A percentile compares a stretch with the other conserved stretches of the same genome.
Conservation (phyloP, 2,113 vertebrate genomes). For the Phyllopteryx taeniolatus region DNA sequence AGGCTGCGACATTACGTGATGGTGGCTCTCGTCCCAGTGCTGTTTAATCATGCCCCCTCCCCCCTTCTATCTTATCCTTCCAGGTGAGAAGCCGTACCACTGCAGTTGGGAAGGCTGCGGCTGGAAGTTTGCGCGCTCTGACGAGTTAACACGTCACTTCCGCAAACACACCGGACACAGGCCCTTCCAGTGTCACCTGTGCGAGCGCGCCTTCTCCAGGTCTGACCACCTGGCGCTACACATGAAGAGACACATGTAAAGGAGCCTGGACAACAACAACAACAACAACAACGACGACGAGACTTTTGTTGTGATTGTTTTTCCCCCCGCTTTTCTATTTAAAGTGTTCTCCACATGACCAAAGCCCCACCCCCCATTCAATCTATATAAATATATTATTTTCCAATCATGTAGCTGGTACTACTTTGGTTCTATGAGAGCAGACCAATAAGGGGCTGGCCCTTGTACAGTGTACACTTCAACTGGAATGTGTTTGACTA, state of each 20-base stretch:
- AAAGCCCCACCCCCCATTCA: conserved; percentile 44
- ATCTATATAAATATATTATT: conserved; percentile 39
- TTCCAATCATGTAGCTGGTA: conserved; percentile 88
- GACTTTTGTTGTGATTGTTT: conserved; percentile 32
- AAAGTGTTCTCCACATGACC: conserved; percentile 62
- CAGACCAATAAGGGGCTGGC: conserved; percentile 75
- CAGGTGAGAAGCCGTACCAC: conserved; percentile 98
- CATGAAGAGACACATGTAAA: conserved; percentile 97
- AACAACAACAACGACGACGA: background rate
- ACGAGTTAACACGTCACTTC: conserved; percentile 95
- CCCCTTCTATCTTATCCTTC: background rate
- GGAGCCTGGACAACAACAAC: conserved; percentile 32
- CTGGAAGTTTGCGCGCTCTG: conserved; percentile 96
- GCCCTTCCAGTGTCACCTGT: conserved; percentile 97
- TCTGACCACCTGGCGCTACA: conserved; percentile 96
- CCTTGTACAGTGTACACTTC: conserved; percentile 47
- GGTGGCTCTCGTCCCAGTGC: rapidly evolving
- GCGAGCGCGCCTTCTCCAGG: conserved; percentile 93
- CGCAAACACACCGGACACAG: conserved; percentile 97
- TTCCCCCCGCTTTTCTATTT: conserved; percentile 59
- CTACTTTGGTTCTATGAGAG: conserved; percentile 77
- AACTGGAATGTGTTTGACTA: conserved; percentile 71
- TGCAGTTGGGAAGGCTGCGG: conserved; percentile 98
- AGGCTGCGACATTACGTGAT: conserved; percentile 21
- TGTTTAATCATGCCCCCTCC: background rate